These are phyloP conservation scores for Urosaurus nigricauda DNA, from an alignment of 2,797 vertebrate species.

Conservation along the genomic window DNA sequence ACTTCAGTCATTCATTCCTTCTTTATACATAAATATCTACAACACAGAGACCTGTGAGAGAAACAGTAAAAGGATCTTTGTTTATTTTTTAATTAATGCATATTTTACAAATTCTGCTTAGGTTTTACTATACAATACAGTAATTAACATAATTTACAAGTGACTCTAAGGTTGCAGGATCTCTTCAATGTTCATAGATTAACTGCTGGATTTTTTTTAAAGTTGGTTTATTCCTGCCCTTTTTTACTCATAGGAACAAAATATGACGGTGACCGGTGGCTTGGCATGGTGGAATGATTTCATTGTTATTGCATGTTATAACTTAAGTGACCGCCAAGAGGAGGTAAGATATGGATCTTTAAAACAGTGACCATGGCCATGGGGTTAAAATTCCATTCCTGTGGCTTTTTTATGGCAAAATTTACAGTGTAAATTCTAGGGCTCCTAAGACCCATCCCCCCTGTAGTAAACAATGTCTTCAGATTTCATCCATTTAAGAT, in stretches of 20 bases:
- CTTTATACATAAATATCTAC: not conserved
- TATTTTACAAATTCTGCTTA: not conserved
- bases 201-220: not conserved
- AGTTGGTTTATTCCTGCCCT: not conserved
- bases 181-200: not conserved
- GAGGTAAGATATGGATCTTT: slow-evolving; percentile 83
- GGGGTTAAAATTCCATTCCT: not conserved
- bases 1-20: not conserved
- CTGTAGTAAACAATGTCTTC: not conserved
- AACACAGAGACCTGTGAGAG: not conserved
- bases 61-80: not conserved
- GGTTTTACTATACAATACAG: not conserved
- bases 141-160: not conserved
- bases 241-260: slow-evolving; percentile 90
- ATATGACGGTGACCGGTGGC: slow-evolving; percentile 96
- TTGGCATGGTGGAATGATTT: slow-evolving; percentile 98
- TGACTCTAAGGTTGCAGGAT: not conserved
- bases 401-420: not conserved
- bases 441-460: not conserved
- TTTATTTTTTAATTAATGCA: not conserved
- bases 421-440: not conserved
- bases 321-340: slow-evolving; percentile 93
- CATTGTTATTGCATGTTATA: slow-evolving; percentile 96
- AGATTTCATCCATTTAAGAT: not conserved
- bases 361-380: slow-evolving; percentile 5